phyloP scores from a whole-genome alignment of 2,888 invertebrate species.

The Sphecodes monilicornis region DNA sequence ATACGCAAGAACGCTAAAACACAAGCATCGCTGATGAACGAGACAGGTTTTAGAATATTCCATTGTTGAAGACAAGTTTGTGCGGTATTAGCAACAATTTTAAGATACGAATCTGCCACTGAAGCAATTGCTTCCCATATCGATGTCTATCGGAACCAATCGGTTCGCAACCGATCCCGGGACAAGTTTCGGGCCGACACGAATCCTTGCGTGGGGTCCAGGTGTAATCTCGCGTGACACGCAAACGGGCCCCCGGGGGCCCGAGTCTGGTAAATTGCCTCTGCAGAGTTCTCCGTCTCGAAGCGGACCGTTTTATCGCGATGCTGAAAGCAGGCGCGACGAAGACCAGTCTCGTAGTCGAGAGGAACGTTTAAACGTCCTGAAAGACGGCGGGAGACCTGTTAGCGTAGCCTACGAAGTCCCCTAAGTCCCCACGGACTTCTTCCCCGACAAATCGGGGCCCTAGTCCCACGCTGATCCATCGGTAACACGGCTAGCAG shows the following conservation, averaged over 20 bases:
- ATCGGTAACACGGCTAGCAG: not conserved
- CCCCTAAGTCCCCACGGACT: not conserved
- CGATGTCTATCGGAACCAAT: not conserved
- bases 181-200: not conserved
- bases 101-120: not conserved
- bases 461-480: not conserved
- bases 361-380: not conserved
- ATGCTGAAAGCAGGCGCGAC: not conserved
- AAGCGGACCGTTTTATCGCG: not conserved
- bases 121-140: not conserved
- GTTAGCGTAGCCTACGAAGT: not conserved
- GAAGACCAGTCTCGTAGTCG: not conserved
- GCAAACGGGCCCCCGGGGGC: constrained; percentile 20
- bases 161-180: not conserved
- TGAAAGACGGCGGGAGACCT: not conserved
- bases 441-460: not conserved
- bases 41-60: not conserved
- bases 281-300: not conserved
- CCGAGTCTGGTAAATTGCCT: constrained; percentile 41
- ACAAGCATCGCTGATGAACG: not conserved
- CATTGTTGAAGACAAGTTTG: not conserved
- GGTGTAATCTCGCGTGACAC: constrained; percentile 68
- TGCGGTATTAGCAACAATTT: not conserved
- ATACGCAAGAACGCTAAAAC: too few relatives aligned
- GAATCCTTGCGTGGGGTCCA: constrained; percentile 46